Base-by-base conservation (phyloP, 2,888 invertebrate species). In the Drosophila merina region DNA sequence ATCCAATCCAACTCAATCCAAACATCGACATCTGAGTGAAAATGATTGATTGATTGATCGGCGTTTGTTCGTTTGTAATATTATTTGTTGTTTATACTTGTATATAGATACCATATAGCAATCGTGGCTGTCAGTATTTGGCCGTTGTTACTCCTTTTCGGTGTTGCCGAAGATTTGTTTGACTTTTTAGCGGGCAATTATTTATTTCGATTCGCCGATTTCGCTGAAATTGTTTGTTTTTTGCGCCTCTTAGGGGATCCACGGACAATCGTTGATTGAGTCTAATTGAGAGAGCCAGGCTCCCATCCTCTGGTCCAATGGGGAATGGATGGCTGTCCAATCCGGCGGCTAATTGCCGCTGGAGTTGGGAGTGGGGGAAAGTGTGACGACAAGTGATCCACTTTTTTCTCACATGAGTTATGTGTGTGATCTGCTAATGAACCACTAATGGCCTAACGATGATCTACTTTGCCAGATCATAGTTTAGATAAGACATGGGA, bases 41-140 rank as follows among this genome's bases (percentile, higher is more conserved):
- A 84, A 84, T 84, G 86, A 84, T 86, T 84, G 83, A 84, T 84
- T 86, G 86, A 82, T 86, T 86, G 82, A 82, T 83, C 81, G 79
- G 51, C 52, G 77, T 68, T 62, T 49, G 58, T 58, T 42, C 42
- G 69, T 36, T 45, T 38, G 42, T 67, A 33, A 31, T 52, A 48
- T 59, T 69, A n/a, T 54, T 36, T 63, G 40, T 25, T 33, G 57
- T 33, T 31, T 52, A 33, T 33, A 47, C 8, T 9, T 9, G 9
- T 3, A 33, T 36, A 36, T 26, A 20, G 10, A 20, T 44, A 9
- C 20, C 25, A 40, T 67, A 67, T 45, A 58, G 68, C 68, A 48
- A 58, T 52, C 56, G 51, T 36, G 33, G 44, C 28, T 47, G 52
- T 59, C 67, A 62, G 67, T 31, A 54, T 67, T 68, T 57, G 60